A percentile compares a stretch with the other conserved stretches of the same genome.
Evolutionary conservation across 2,888 invertebrate genomes (phyloP).

Genomic region (Chloromyia formosa): DNA sequence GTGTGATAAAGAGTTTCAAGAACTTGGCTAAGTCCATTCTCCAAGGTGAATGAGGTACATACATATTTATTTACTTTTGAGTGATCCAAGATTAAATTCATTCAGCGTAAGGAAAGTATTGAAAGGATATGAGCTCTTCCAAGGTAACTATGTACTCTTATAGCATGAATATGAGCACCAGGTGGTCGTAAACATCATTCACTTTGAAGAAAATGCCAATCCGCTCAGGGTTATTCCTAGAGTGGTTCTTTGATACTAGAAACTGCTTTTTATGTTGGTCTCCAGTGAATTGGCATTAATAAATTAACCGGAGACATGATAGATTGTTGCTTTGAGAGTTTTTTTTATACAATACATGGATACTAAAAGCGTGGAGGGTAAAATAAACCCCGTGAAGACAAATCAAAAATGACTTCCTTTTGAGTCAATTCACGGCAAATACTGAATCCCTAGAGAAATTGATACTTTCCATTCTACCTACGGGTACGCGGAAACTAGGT

Average conservation of each 20-base stretch:
- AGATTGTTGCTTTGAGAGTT: not conserved
- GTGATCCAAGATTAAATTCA: slow-evolving; percentile 6
- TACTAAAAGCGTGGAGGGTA: too few relatives aligned
- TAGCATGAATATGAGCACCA: not conserved
- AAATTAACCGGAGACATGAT: slow-evolving; percentile 4
- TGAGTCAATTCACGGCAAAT: too few relatives aligned
- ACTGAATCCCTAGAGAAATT: too few relatives aligned
- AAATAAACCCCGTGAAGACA: too few relatives aligned
- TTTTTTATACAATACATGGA: too few relatives aligned
- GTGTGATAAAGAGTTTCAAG: not conserved
- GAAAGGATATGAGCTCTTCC: not conserved
- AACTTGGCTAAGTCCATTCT: not conserved
- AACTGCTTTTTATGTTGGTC: not conserved
- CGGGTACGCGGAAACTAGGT: too few relatives aligned
- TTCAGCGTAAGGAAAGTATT: not conserved
- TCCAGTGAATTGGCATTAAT: slow-evolving; percentile 10
- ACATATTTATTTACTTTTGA: not conserved
- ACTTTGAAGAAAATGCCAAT: not conserved
- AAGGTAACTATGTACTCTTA: not conserved
- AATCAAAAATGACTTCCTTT: too few relatives aligned
- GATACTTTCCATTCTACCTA: too few relatives aligned
- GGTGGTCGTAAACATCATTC: not conserved
- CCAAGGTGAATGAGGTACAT: not conserved
- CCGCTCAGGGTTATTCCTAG: not conserved
- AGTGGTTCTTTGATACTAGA: slow-evolving; percentile 10